Evolutionary conservation across 1,140 invertebrate species (phyloP).

Genomic region (Drosophila repletoides): DNA sequence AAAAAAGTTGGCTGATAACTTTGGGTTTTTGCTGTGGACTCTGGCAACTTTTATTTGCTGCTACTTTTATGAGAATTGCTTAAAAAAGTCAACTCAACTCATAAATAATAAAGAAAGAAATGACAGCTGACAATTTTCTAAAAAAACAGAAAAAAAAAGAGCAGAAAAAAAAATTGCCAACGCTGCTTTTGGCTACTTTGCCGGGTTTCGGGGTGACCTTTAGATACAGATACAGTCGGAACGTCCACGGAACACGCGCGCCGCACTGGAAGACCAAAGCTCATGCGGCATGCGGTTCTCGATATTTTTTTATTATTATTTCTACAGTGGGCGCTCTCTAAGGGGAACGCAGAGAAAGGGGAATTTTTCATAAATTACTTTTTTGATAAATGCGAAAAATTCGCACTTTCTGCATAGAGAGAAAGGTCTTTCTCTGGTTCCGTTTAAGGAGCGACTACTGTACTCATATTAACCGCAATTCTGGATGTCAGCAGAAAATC

Average conservation of each 20-base stretch:
- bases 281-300: slow-evolving; percentile 20
- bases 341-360: too few relatives aligned
- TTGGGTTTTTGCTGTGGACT: not conserved
- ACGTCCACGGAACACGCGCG: slow-evolving; percentile 38
- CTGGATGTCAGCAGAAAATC: slow-evolving; percentile 60
- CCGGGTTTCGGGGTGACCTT: slow-evolving; percentile 56
- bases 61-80: slow-evolving; percentile 44
- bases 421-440: too few relatives aligned
- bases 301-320: not conserved
- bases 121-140: slow-evolving; percentile 44
- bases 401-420: too few relatives aligned
- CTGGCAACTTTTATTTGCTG: slow-evolving; percentile 16
- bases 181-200: slow-evolving; percentile 34
- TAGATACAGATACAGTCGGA: slow-evolving; percentile 70
- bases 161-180: slow-evolving; percentile 29
- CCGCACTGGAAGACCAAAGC: slow-evolving; percentile 65
- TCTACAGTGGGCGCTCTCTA: too few relatives aligned
- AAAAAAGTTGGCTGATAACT: not conserved
- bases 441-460: too few relatives aligned
- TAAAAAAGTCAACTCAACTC: slow-evolving; percentile 48
- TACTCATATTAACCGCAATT: too few relatives aligned
- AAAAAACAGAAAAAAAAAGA: slow-evolving; percentile 4
- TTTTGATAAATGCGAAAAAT: too few relatives aligned
- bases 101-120: slow-evolving; percentile 57
- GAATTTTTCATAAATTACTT: too few relatives aligned